phyloP scores from a whole-genome alignment of 2,888 invertebrate species.

The Mesorhabditis spiculigera region DNA sequence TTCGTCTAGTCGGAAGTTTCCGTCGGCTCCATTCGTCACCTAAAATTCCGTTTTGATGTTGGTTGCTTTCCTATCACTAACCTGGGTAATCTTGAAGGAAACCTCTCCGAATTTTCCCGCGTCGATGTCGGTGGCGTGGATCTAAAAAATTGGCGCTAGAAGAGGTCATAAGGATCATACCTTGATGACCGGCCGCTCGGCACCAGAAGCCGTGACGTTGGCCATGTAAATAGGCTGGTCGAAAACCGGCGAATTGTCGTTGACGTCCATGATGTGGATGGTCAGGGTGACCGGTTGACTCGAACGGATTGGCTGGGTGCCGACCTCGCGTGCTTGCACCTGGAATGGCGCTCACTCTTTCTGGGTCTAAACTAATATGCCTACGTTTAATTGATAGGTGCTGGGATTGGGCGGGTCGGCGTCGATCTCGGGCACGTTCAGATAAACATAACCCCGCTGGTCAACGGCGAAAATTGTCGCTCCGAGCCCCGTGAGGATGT shows the following conservation, averaged over 20 bases:
- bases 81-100: slow-evolving; percentile 44
- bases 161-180: slow-evolving; percentile 10
- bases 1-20: slow-evolving; percentile 51
- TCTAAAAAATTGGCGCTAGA: slow-evolving; percentile 17
- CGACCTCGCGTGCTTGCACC: slow-evolving; percentile 57
- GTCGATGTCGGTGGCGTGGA: slow-evolving; percentile 47
- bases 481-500: slow-evolving; percentile 56
- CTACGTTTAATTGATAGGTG: slow-evolving; percentile 53
- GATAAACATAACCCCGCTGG: slow-evolving; percentile 55
- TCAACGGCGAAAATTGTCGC: slow-evolving; percentile 58
- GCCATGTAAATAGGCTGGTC: slow-evolving; percentile 49
- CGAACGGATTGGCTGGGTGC: slow-evolving; percentile 50
- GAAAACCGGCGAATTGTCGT: slow-evolving; percentile 53
- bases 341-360: slow-evolving; percentile 13
- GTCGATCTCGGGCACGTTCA: slow-evolving; percentile 53
- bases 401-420: slow-evolving; percentile 52
- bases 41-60: slow-evolving; percentile 10
- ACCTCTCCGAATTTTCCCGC: slow-evolving; percentile 43
- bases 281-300: slow-evolving; percentile 52
- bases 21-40: slow-evolving; percentile 49
- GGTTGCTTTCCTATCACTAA: background rate
- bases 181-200: slow-evolving; percentile 30
- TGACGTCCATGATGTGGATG: slow-evolving; percentile 55
- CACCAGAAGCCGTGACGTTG: slow-evolving; percentile 44
- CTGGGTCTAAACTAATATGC: background rate